Evolutionary conservation across 2,888 invertebrate species (phyloP), one percentile per base, ranked within the genome.

Genomic region (Tenodera sinensis): DNA sequence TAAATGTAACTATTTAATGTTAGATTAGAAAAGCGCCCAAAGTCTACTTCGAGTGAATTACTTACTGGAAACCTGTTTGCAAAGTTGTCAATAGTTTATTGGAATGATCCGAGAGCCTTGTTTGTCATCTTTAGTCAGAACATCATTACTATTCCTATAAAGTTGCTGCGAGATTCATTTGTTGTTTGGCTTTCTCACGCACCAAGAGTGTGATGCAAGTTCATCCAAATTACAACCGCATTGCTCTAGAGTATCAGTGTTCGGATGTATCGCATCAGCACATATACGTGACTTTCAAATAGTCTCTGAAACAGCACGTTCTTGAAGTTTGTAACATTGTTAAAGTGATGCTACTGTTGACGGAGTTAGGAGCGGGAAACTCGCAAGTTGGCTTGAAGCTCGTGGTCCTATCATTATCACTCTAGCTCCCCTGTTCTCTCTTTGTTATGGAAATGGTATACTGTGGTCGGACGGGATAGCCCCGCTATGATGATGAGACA

Each of bases 361-460:
- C 34, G 34, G 34, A 42, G 34, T 8, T 81, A 30, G 30, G 83
- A 82, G 47, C n/a, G 20, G 85, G 27, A 42, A 54, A 54, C 54
- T 54, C 54, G 2, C 3, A 71, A 71, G 54, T 71, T 71, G 54
- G 54, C 54, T 71, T 71, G 20, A 71, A 71, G 54, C 54, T 71
- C 54, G 54, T 71, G 20, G 3, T 71, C 85, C 81, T 54, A 54
- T 28, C 28, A 86, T 81, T 28, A 86, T 28, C 86, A 81, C 28
- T 4, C 20, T 34, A 8, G 12, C 27, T 85, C 85, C 54, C 84
- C 42, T 84, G 34, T 25, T 34, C n/a, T 15, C 25, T 28, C 87
- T 87, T 87, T 87, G 83, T 87, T 87, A 87, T 87, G 87, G 87
- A 87, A 87, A 87, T 87, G n/a, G 82, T 20, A 71, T 25, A 20